Percentiles rank a stretch among this genome's conserved stretches.
These are phyloP conservation scores for Spondyliosoma cantharus DNA, from an alignment of 2,797 vertebrate genomes.

Conservation along the genomic window DNA sequence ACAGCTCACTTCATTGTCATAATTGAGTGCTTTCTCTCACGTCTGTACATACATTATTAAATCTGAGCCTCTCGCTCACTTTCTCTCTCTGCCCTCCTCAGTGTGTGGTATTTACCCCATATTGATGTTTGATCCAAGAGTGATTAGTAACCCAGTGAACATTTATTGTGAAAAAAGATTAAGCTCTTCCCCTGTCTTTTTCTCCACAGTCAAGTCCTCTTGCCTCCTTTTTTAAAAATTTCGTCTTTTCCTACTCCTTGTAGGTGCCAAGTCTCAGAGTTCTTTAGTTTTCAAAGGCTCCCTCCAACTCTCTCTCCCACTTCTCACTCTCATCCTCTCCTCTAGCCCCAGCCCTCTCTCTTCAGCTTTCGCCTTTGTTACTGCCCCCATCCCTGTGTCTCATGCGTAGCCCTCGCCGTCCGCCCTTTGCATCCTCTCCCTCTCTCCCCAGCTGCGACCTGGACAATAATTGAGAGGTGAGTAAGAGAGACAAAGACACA, in stretches of 20 bases:
- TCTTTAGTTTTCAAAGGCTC: slow-evolving; percentile 59
- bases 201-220: slow-evolving; percentile 28
- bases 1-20: neutral
- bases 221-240: slow-evolving; percentile 44
- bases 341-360: slow-evolving; percentile 24
- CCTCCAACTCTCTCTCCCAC: slow-evolving; percentile 60
- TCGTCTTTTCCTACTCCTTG: slow-evolving; percentile 55
- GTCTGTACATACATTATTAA: neutral
- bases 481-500: slow-evolving; percentile 69
- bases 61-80: neutral
- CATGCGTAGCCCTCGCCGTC: slow-evolving; percentile 30
- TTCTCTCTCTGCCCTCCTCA: neutral
- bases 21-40: slow-evolving; percentile 1
- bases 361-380: slow-evolving; percentile 30
- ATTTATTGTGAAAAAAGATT: slow-evolving; percentile 81
- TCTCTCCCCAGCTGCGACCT: slow-evolving; percentile 59
- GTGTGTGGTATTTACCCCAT: slow-evolving; percentile 8
- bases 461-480: slow-evolving; percentile 74
- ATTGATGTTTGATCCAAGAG: slow-evolving; percentile 14
- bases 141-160: slow-evolving; percentile 40
- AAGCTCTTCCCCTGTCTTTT: slow-evolving; percentile 23
- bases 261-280: slow-evolving; percentile 81
- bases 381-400: slow-evolving; percentile 31
- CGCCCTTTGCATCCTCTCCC: slow-evolving; percentile 43
- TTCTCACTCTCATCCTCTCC: slow-evolving; percentile 65